Evolutionary conservation across 2,113 vertebrate species (phyloP), one percentile per base, ranked within the genome.

Genomic region (Pteruthius melanotis): DNA sequence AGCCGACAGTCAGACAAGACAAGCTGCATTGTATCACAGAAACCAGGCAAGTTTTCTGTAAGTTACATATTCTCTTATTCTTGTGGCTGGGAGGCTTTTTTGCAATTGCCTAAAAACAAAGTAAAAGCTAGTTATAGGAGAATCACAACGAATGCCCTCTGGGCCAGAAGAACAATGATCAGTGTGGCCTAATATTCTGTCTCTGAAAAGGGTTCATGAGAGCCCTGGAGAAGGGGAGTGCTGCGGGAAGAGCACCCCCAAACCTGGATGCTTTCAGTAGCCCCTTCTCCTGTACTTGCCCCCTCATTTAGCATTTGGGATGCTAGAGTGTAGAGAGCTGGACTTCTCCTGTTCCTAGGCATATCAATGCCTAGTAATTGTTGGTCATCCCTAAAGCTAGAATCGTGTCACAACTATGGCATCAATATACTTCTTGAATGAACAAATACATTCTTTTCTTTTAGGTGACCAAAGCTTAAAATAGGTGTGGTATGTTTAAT

Each of bases 241-340:
- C 20, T 69, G 11, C 18, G 54, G 49, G 35, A 54, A 49, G 11
- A 26, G 2, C 2, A 4, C 11, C 5, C 13, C 20, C 23, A 57
- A 39, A 76, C 3, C 30, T 53, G 15, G 11, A 21, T 53, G n/a
- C 17, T 85, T 44, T 57, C 39, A 49, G 31, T 57, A 4, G 2
- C 44, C 9, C 1, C 0, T 16, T n/a, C 11, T 52, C 23, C 31
- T 49, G 2, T 27, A n/a, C 21, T 69, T 85, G 7, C 5, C 7
- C 24, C 5, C 9, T 83, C 30, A 13, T 57, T 77, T 68, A 59
- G 39, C 27, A 30, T 49, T 44, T 21, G 9, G 14, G 9, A 6
- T 57, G 28, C 63, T 53, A 20, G 33, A 54, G 22, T 24, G 33
- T 56, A 23, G 50, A 56, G 24, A 65, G 8, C 8, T 30, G 28